These are phyloP conservation scores for Salvelinus namaycush DNA, from an alignment of 2,113 vertebrate genomes.

Conservation along the genomic window DNA sequence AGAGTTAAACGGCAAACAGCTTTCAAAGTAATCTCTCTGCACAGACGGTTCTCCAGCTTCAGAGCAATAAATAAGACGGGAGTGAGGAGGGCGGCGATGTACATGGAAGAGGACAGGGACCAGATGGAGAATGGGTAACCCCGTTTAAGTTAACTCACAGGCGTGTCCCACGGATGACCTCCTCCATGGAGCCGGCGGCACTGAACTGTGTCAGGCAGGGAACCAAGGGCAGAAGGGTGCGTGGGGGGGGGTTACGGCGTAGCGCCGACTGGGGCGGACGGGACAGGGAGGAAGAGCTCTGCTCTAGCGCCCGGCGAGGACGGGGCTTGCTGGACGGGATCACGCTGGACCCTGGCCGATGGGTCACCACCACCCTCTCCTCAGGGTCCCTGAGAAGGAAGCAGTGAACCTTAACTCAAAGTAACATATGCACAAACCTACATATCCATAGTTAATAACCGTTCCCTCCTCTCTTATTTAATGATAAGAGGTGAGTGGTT, in stretches of 20 bases:
- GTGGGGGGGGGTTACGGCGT: conserved; percentile 80
- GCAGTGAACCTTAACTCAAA: neutral
- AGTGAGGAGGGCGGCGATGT: neutral
- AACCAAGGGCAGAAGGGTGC: conserved; percentile 84
- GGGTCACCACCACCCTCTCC: conserved; percentile 66
- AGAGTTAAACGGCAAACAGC: too few relatives aligned
- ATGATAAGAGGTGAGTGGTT: too few relatives aligned
- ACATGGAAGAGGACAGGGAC: neutral
- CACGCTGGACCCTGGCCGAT: conserved; percentile 78
- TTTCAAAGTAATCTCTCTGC: too few relatives aligned
- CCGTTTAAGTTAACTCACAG: conserved; percentile 73
- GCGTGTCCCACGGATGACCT: conserved; percentile 80
- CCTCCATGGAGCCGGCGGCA: conserved; percentile 77
- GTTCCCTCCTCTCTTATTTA: neutral
- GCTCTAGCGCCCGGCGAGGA: conserved; percentile 77
- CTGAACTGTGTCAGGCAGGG: conserved; percentile 68
- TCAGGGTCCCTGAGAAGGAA: conserved; percentile 78
- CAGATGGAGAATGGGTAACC: neutral
- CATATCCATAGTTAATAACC: neutral
- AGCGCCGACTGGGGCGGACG: conserved; percentile 76
- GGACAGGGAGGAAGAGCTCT: conserved; percentile 81
- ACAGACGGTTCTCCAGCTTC: conserved; percentile 2
- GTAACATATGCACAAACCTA: neutral
- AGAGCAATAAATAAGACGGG: neutral
- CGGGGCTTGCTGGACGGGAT: conserved; percentile 70